A percentile compares a stretch with the other conserved stretches of the same genome.
phyloP scores from a whole-genome alignment of 2,888 invertebrate species.

The Drosophila affinis region DNA sequence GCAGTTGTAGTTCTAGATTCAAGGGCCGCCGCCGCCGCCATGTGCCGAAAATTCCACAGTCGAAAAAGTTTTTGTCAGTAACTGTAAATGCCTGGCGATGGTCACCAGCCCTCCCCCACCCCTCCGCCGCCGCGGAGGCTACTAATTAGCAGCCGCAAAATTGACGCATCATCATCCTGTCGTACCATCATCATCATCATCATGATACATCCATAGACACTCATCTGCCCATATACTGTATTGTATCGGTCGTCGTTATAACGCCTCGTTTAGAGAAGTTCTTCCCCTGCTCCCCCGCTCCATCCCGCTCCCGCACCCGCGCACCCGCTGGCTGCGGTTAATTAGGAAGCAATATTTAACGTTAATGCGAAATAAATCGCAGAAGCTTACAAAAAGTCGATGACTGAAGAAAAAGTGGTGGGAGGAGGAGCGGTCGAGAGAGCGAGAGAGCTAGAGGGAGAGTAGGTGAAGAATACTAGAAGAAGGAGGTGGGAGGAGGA shows the following conservation, averaged over 20 bases:
- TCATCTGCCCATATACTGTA: neutral
- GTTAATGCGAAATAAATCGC: slow-evolving; percentile 81
- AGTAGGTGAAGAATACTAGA: slow-evolving; percentile 9
- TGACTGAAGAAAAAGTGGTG: slow-evolving; percentile 8
- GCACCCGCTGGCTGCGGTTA: slow-evolving; percentile 60
- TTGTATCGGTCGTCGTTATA: slow-evolving; percentile 49
- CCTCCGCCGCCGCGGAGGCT: slow-evolving; percentile 6
- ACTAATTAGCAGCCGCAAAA: slow-evolving; percentile 71
- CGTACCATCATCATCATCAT: slow-evolving; percentile 5
- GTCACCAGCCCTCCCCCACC: slow-evolving; percentile 4
- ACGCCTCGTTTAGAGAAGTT: slow-evolving; percentile 20
- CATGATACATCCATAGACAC: neutral
- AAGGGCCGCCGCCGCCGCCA: neutral
- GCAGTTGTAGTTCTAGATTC: neutral
- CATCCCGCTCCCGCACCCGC: neutral
- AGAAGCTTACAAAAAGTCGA: slow-evolving; percentile 55
- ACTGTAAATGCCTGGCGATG: slow-evolving; percentile 59
- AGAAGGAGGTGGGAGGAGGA: slow-evolving; percentile 8
- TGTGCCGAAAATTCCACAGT: slow-evolving; percentile 38
- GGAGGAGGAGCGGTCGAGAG: slow-evolving; percentile 3
- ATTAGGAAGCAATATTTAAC: slow-evolving; percentile 77
- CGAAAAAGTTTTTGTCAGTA: slow-evolving; percentile 64
- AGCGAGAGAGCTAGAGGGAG: neutral
- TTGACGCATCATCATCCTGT: slow-evolving; percentile 73
- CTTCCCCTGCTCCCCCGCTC: no score